A percentile compares a stretch with the other conserved stretches of the same genome.
These are phyloP conservation scores for Pangasius sanitwongsei DNA, from an alignment of 2,797 vertebrate genomes.

Conservation along the genomic window DNA sequence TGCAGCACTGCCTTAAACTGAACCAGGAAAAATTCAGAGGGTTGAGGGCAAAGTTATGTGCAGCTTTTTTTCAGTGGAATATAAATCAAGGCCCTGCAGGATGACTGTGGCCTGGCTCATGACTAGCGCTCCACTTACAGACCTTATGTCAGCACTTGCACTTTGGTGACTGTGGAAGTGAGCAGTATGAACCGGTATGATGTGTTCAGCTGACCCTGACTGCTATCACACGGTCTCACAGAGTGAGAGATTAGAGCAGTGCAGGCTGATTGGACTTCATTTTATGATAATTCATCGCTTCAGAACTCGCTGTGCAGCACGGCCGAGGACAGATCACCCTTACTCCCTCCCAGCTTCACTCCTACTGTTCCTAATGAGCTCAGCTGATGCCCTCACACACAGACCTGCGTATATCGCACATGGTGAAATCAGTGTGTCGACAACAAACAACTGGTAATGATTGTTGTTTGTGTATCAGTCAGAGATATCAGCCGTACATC, in stretches of 20 bases:
- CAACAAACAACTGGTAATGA: neutral
- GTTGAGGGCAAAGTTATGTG: neutral
- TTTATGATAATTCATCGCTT: slow-evolving; percentile 57
- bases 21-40: neutral
- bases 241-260: slow-evolving; percentile 48
- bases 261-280: slow-evolving; percentile 63
- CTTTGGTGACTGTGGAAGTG: slow-evolving; percentile 14
- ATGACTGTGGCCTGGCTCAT: slow-evolving; percentile 31
- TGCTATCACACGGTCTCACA: slow-evolving; percentile 38
- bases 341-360: slow-evolving; percentile 16
- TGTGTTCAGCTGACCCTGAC: slow-evolving; percentile 46
- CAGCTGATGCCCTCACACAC: slow-evolving; percentile 24
- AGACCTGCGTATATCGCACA: slow-evolving; percentile 11
- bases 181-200: slow-evolving; percentile 43
- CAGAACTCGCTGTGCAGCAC: slow-evolving; percentile 43
- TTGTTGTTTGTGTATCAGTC: slow-evolving; percentile 2
- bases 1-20: slow-evolving; percentile 13
- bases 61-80: slow-evolving; percentile 14
- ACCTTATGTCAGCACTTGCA: slow-evolving; percentile 39
- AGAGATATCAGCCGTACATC: slow-evolving; percentile 12
- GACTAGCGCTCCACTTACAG: slow-evolving; percentile 21
- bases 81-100: slow-evolving; percentile 29
- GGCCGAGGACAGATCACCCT: slow-evolving; percentile 50
- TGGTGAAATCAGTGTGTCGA: slow-evolving; percentile 13
- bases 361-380: slow-evolving; percentile 51